phyloP scores from a whole-genome alignment of 2,888 invertebrate species.

The Pandemis cinnamomeana region DNA sequence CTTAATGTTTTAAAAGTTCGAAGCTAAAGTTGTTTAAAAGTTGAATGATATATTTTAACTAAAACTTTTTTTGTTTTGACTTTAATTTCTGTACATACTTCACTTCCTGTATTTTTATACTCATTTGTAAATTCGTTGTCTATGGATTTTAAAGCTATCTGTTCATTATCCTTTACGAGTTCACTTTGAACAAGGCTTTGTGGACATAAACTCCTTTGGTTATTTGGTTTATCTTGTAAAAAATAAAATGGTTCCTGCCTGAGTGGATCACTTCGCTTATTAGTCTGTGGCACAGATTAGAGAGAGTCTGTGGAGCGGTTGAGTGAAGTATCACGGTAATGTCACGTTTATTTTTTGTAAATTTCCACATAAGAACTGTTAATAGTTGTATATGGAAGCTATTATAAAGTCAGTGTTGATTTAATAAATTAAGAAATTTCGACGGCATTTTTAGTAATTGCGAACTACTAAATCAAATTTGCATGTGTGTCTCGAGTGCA shows the following conservation, averaged over 20 bases:
- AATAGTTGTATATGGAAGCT: constrained; percentile 13
- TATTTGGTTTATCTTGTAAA: background rate
- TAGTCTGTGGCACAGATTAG: no score
- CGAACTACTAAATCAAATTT: background rate
- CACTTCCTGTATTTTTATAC: no score
- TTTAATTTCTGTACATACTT: no score
- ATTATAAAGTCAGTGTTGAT: constrained; percentile 10
- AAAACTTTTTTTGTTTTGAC: no score
- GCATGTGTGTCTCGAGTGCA: constrained; percentile 2
- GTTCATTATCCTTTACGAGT: background rate
- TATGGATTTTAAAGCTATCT: background rate
- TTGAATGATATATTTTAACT: no score
- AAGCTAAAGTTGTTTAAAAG: no score
- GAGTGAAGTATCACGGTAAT: constrained; percentile 27
- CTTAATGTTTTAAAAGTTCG: no score
- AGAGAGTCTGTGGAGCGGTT: background rate
- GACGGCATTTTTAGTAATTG: constrained; percentile 14
- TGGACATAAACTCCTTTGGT: background rate
- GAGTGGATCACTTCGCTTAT: background rate
- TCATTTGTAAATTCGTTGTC: background rate
- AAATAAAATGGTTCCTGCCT: background rate
- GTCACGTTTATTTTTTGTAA: constrained; percentile 41
- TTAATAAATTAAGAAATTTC: constrained; percentile 6
- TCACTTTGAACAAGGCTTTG: background rate
- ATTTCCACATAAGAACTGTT: constrained; percentile 32